These are phyloP conservation scores for Micoletzkya japonica DNA, from an alignment of 2,888 invertebrate genomes.

Conservation along the genomic window DNA sequence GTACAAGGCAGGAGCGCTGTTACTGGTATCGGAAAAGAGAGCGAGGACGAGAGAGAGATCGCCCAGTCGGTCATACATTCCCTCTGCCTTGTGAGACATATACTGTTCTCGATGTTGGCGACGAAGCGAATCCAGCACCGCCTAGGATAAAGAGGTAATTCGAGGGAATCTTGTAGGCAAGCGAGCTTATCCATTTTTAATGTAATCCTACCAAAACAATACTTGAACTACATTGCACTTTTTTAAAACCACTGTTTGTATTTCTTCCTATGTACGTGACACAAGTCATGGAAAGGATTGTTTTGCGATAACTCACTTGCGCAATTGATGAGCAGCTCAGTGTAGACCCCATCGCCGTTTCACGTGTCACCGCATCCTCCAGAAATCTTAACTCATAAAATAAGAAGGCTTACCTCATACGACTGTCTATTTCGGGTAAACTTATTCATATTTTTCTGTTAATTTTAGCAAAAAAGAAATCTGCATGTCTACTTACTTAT, in stretches of 20 bases:
- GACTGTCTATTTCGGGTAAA: background rate
- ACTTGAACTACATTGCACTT: background rate
- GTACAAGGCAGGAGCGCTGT: background rate
- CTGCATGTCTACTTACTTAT: conserved; percentile 4
- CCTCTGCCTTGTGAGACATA: background rate
- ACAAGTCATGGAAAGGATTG: too few relatives aligned
- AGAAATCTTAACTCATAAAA: background rate
- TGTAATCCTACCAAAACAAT: background rate
- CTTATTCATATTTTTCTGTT: background rate
- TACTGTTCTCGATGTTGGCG: conserved; percentile 17
- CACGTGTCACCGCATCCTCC: background rate
- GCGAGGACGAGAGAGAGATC: conserved; percentile 18
- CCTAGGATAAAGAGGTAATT: conserved; percentile 3
- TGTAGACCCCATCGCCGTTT: background rate
- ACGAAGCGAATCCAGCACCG: conserved; percentile 6
- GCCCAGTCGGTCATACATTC: background rate
- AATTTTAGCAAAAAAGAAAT: background rate
- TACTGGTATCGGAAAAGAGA: background rate
- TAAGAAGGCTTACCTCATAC: background rate
- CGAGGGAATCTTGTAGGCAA: too few relatives aligned
- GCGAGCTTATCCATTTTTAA: background rate
- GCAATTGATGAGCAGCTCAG: background rate
- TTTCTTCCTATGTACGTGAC: too few relatives aligned
- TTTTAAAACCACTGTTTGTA: background rate
- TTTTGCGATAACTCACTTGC: background rate